A percentile compares a stretch with the other conserved stretches of the same genome.
Evolutionary conservation across 2,113 vertebrate genomes (phyloP).

Genomic region (Todiramphus saurophagus): DNA sequence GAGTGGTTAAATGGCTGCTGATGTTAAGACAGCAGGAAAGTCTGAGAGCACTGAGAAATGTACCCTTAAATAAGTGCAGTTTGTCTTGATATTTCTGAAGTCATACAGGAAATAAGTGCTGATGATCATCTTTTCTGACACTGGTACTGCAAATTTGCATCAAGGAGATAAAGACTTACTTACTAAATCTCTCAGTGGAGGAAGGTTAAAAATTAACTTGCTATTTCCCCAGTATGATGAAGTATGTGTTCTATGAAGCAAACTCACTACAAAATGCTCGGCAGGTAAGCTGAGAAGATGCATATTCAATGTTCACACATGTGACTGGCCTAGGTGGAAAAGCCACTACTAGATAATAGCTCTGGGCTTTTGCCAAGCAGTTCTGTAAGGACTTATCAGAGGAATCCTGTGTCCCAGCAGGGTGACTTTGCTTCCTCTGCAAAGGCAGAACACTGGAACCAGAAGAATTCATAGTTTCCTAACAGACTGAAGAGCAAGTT

Average conservation of each 20-base stretch:
- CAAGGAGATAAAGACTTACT: not conserved
- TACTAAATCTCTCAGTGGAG: not conserved
- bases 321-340: not conserved
- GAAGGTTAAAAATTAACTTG: slow-evolving; percentile 9
- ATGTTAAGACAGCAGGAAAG: slow-evolving; percentile 28
- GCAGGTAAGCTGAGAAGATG: not conserved
- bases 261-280: not conserved
- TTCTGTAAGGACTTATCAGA: not conserved
- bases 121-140: slow-evolving; percentile 54
- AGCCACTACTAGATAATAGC: not conserved
- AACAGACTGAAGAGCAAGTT: not conserved
- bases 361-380: not conserved
- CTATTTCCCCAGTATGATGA: not conserved
- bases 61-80: slow-evolving; percentile 48
- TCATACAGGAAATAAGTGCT: slow-evolving; percentile 55
- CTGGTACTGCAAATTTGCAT: not conserved
- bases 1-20: slow-evolving; percentile 48
- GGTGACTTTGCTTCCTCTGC: not conserved
- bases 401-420: not conserved
- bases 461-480: not conserved
- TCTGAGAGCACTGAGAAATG: slow-evolving; percentile 34
- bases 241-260: not conserved
- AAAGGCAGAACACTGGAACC: not conserved
- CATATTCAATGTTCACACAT: not conserved
- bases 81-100: slow-evolving; percentile 54